These are phyloP conservation scores for Scolopax mira DNA, from an alignment of 2,113 vertebrate species.

Conservation along the genomic window DNA sequence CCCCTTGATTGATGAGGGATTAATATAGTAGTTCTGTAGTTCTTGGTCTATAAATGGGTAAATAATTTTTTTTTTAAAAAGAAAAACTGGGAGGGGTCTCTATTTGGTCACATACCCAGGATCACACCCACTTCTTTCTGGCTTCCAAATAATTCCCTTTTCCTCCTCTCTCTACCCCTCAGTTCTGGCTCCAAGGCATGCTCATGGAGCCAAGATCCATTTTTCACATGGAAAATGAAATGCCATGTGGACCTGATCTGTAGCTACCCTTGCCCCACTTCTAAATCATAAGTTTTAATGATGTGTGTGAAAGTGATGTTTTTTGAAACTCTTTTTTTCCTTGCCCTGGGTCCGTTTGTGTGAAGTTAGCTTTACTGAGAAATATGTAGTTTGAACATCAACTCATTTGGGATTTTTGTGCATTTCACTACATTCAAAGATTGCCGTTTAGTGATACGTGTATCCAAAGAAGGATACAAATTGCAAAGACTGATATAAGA, in stretches of 20 bases:
- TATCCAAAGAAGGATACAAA: background rate
- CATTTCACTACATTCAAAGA: background rate
- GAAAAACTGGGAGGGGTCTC: accelerated
- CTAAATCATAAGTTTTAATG: background rate
- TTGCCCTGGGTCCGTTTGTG: background rate
- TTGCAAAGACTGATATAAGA: background rate
- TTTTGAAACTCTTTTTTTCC: slow-evolving; percentile 6
- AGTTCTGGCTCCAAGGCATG: background rate
- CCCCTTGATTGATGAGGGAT: background rate
- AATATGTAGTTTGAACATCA: background rate
- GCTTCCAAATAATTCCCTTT: background rate
- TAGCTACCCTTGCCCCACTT: background rate
- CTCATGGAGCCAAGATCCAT: background rate
- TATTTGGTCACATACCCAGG: background rate
- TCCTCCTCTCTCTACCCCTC: background rate
- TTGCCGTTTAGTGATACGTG: background rate
- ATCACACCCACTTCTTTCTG: background rate
- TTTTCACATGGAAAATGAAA: background rate
- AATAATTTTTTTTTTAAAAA: background rate
- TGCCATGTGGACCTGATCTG: background rate
- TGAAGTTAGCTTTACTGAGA: background rate
- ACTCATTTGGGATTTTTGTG: background rate
- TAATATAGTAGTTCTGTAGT: background rate
- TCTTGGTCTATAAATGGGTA: background rate
- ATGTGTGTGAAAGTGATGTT: background rate